Base-by-base conservation (phyloP, 2,797 vertebrate species). In the Sylvia borin region DNA sequence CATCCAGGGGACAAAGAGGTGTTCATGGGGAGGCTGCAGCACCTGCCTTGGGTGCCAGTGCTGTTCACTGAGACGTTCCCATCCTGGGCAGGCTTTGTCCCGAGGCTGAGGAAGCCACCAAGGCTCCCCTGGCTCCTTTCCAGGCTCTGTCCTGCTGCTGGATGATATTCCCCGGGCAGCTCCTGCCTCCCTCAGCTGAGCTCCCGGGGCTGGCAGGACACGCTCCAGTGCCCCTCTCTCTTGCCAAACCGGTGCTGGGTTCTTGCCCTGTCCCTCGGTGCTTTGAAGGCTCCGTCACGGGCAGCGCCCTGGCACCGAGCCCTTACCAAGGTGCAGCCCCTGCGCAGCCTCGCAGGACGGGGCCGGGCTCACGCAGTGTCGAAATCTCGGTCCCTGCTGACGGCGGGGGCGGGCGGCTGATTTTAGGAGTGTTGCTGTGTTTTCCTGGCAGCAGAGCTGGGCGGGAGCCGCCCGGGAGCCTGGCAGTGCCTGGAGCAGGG, bases 401-500 rank as follows among this genome's bases (percentile, higher is more conserved):
- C 6, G 31, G 76, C 36, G 16, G 62, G 43, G 85, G 74, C 14
- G 16, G 74, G 13, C 1, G 26, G 32, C 9, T 34, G 85, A 17
- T 83, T 74, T 70, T 55, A 24, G 71, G 62, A 90, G 80, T 1
- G 27, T 84, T 55, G 88, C 83, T 92, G 7, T 77, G 87, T 71
- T 83, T 85, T 86, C 47, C 43, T 65, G 51, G 70, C 85, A 84
- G 90, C 92, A 80, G 25, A 84, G 66, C 86, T 21, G 76, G 93
- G 90, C 61, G 42, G 92, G 92, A 82, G 80, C 66, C 38, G 70
- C 74, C 92, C 45, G 73, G 66, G 90, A 93, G 86, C 50, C 88
- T 10, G 75, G 96, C 81, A 76, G 81, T 1, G 96, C 96, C 96
- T 45, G 89, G 78, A 94, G 95, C 95, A 72, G 53, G 66, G 92